Evolutionary conservation across 2,113 vertebrate genomes (phyloP), one percentile per base, ranked within the genome.

Genomic region (Mungos mungo): DNA sequence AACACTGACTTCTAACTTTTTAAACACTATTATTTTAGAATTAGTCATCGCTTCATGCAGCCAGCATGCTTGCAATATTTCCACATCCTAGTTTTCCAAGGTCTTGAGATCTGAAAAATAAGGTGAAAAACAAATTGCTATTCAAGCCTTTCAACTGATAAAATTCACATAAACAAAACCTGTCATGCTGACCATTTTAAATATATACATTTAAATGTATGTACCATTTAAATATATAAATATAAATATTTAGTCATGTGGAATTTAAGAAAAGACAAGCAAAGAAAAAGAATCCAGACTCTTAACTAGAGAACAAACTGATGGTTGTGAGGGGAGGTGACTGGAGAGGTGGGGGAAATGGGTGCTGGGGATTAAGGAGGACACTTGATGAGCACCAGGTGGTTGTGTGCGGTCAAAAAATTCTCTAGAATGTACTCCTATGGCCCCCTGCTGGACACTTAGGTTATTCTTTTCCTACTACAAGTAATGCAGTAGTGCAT

Each of bases 21-120:
- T 60, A 97, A 97, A 95, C 96, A 98, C 97, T 96, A 94, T 90
- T 97, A 93, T 90, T 92, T 80, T 88, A 96, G 50, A 91, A 97
- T 90, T 79, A 93, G 93, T 65, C 68, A 86, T 94, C 77, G 88
- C 85, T 96, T 92, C 90, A 97, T 54, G 88, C 38, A 76, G 68
- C 54, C 63, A 93, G 88, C n/a, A 72, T 60, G 2, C 81, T 96
- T 97, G 79, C 41, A 90, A n/a, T n/a, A 85, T 57, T 88, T 96
- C 88, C 91, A 71, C 71, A 71, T 41, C 41, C 41, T 41, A 89
- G 41, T 33, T 50, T 50, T 13, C 52, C 50, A 77, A 84, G 80
- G 85, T n/a, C 66, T 84, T 52, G 84, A 80, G 47, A 88, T 80
- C 97, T 98, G 96, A 96, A 97, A 98, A 97, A 80, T 29, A 96